Evolutionary conservation across 2,797 vertebrate genomes (phyloP).

Genomic region (Geotrypetes seraphini): DNA sequence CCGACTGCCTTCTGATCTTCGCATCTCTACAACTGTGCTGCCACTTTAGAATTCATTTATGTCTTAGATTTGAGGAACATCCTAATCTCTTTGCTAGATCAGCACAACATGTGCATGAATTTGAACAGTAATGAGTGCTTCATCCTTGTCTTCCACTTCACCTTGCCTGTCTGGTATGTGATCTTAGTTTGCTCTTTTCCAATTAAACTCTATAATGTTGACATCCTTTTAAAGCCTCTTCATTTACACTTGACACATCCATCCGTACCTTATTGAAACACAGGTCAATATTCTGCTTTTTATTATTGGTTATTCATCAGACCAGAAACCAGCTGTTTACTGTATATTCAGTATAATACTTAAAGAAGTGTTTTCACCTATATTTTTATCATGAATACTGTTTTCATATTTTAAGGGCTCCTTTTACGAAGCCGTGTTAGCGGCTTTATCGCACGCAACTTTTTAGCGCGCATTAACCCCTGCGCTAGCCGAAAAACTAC

Average conservation of each 20-base stretch:
- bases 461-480: too few relatives aligned
- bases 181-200: conserved; percentile 1
- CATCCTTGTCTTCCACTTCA: background rate
- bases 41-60: conserved; percentile 6
- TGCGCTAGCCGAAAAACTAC: too few relatives aligned
- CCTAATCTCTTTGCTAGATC: conserved; percentile 3
- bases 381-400: too few relatives aligned
- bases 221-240: background rate
- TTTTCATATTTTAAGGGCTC: too few relatives aligned
- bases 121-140: conserved; percentile 12
- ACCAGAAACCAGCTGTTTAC: too few relatives aligned
- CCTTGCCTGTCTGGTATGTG: background rate
- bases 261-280: too few relatives aligned
- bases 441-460: too few relatives aligned
- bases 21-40: background rate
- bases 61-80: conserved; percentile 4
- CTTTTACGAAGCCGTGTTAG: too few relatives aligned
- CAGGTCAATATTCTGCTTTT: conserved; percentile 5
- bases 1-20: conserved; percentile 11
- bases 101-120: background rate
- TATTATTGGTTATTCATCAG: too few relatives aligned
- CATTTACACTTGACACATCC: background rate
- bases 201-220: background rate
- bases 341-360: too few relatives aligned
- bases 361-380: too few relatives aligned